Percentiles rank a stretch among this genome's conserved stretches.
phyloP scores from a whole-genome alignment of 1,140 invertebrate genomes.

The Sitobion miscanthi region DNA sequence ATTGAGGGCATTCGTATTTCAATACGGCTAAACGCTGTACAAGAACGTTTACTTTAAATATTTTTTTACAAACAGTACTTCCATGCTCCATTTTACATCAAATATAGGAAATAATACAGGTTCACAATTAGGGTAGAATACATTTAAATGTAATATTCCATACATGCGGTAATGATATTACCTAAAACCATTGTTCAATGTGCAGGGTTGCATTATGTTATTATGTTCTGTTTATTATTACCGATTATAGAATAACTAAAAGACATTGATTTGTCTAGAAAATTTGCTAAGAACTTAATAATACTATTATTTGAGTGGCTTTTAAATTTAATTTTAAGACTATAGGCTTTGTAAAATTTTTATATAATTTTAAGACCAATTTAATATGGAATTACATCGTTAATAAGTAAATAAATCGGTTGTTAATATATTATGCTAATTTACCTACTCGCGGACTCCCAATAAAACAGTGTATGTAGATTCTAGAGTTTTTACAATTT shows the following conservation, averaged over 20 bases:
- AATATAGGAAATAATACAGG: not conserved
- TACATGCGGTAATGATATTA: not conserved
- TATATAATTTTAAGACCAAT: not conserved
- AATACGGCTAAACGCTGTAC: not conserved
- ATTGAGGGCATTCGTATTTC: not conserved
- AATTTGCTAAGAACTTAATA: not conserved
- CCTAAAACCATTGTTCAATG: not conserved
- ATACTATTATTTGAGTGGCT: not conserved
- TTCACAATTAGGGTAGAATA: not conserved
- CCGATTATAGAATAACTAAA: not conserved
- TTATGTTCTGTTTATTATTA: not conserved
- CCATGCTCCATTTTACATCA: not conserved
- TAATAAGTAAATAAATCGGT: too few relatives aligned
- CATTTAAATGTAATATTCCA: not conserved
- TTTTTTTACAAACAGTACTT: not conserved
- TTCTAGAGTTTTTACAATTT: too few relatives aligned
- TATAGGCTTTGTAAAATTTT: too few relatives aligned
- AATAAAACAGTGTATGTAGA: too few relatives aligned
- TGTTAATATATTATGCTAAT: too few relatives aligned
- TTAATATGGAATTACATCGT: too few relatives aligned
- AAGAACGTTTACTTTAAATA: not conserved
- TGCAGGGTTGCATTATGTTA: not conserved
- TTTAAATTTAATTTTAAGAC: not conserved
- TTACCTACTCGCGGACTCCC: too few relatives aligned
- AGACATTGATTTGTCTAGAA: not conserved